These are phyloP conservation scores for Sipha flava DNA, from an alignment of 1,140 invertebrate genomes.

Conservation along the genomic window DNA sequence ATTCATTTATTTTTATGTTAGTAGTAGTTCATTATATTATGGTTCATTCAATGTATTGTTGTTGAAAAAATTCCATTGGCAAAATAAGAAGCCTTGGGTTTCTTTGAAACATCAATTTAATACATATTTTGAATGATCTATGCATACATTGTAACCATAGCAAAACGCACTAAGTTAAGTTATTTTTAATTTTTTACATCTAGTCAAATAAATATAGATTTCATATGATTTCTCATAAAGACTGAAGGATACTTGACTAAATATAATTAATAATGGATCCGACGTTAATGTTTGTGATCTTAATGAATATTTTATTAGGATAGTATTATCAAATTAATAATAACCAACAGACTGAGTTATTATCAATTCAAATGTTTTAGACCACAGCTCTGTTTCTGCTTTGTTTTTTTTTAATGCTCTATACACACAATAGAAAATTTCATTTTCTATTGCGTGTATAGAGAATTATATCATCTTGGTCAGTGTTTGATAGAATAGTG, in stretches of 20 bases:
- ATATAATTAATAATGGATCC: background rate
- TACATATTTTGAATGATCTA: background rate
- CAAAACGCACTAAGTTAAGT: background rate
- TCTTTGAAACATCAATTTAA: background rate
- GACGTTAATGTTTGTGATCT: background rate
- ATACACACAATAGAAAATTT: no score
- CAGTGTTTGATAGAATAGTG: no score
- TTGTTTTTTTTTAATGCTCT: background rate
- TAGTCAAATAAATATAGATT: conserved; percentile 9
- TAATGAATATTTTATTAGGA: background rate
- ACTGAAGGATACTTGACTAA: background rate
- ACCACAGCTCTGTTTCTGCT: background rate
- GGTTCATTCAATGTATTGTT: background rate
- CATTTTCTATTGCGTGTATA: background rate
- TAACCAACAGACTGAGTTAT: background rate
- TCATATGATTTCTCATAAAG: background rate
- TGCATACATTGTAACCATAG: background rate
- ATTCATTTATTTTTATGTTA: background rate
- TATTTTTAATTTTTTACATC: conserved; percentile 3
- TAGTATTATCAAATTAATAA: background rate
- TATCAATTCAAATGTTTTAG: background rate
- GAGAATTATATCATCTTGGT: no score
- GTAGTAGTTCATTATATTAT: background rate
- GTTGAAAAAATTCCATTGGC: background rate
- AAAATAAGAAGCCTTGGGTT: background rate